Evolutionary conservation across 2,888 invertebrate genomes (phyloP).

Genomic region (Galerucella calmariensis): DNA sequence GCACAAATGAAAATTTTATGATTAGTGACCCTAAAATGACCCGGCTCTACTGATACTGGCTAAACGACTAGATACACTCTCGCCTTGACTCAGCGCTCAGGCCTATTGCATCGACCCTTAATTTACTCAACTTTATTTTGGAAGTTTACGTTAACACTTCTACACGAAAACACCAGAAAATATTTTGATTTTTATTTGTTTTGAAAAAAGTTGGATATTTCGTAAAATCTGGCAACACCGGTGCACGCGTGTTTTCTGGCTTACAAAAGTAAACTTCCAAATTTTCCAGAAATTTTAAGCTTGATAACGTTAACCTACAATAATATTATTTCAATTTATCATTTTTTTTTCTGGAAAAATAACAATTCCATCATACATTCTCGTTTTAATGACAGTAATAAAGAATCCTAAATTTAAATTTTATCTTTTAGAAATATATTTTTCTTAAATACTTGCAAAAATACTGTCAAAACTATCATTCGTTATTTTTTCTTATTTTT

Average conservation of each 20-base stretch:
- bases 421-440: slow-evolving; percentile 48
- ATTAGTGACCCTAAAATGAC: slow-evolving; percentile 47
- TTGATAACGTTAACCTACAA: not conserved
- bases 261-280: not conserved
- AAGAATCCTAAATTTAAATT: slow-evolving; percentile 39
- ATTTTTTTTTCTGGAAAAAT: slow-evolving; percentile 4
- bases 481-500: slow-evolving; percentile 54
- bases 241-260: too few species aligned
- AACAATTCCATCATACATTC: slow-evolving; percentile 22
- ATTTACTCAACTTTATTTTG: not conserved
- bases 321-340: not conserved
- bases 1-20: slow-evolving; percentile 36
- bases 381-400: slow-evolving; percentile 41
- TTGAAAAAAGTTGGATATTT: too few species aligned
- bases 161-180: not conserved
- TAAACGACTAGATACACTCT: slow-evolving; percentile 66
- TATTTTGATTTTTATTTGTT: too few species aligned
- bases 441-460: slow-evolving; percentile 63
- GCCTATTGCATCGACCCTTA: slow-evolving; percentile 59
- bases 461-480: slow-evolving; percentile 65
- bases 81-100: slow-evolving; percentile 61
- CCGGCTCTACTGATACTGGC: slow-evolving; percentile 60
- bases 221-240: too few species aligned
- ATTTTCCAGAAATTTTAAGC: slow-evolving; percentile 12
- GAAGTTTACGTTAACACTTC: slow-evolving; percentile 7